Evolutionary conservation across 2,888 invertebrate genomes (phyloP).

Genomic region (Xestia xanthographa): DNA sequence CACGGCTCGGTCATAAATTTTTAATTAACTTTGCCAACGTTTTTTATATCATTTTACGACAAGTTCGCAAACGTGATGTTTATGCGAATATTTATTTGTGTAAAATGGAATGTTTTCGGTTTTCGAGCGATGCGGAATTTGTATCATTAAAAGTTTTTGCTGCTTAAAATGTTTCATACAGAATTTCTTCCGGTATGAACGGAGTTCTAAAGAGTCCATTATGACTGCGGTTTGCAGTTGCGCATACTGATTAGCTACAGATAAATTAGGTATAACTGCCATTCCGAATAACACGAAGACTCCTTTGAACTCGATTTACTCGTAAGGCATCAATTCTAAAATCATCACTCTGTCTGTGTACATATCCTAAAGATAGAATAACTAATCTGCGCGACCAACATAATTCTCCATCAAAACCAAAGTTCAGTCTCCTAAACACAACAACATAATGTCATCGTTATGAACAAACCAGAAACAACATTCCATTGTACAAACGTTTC

Average conservation of each 20-base stretch:
- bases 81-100: constrained; percentile 56
- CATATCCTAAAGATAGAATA: background rate
- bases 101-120: constrained; percentile 25
- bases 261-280: background rate
- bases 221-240: constrained; percentile 6
- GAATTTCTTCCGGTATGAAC: constrained; percentile 19
- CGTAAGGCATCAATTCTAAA: no score
- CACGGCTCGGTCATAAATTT: constrained; percentile 52
- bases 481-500: constrained; percentile 28
- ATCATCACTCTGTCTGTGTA: background rate
- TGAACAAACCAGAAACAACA: constrained; percentile 29
- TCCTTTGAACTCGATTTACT: background rate
- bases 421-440: background rate
- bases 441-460: background rate
- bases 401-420: background rate
- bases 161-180: background rate
- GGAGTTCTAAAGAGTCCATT: constrained; percentile 7
- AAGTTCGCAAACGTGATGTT: constrained; percentile 40
- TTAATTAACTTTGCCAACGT: constrained; percentile 58
- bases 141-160: constrained; percentile 11
- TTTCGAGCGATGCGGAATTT: constrained; percentile 25
- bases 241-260: constrained; percentile 1
- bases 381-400: background rate
- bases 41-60: constrained; percentile 57
- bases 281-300: background rate